A percentile compares a stretch with the other conserved stretches of the same genome.
Evolutionary conservation across 2,797 vertebrate genomes (phyloP).

Genomic region (Simalia tracyae): DNA sequence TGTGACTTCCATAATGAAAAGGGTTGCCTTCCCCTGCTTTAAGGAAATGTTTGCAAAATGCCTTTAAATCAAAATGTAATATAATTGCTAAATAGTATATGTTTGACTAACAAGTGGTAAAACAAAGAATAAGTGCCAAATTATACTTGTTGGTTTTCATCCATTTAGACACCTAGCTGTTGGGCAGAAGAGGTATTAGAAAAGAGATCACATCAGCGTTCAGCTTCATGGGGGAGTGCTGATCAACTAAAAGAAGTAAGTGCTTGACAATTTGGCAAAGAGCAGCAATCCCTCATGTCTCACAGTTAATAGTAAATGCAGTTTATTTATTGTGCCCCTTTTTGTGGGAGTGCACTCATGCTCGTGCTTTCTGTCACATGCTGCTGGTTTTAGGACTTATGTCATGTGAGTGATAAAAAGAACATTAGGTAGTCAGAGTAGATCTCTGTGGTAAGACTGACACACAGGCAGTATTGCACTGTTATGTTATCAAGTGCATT

Average conservation of each 20-base stretch:
- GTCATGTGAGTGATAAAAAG: background rate
- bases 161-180: slow-evolving; percentile 86
- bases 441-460: background rate
- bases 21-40: background rate
- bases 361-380: background rate
- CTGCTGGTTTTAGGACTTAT: background rate
- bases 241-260: slow-evolving; percentile 96
- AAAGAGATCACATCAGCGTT: slow-evolving; percentile 89
- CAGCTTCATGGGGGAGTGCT: slow-evolving; percentile 93
- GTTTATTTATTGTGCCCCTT: background rate
- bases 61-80: background rate
- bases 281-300: slow-evolving; percentile 14
- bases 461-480: background rate
- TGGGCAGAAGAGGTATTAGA: slow-evolving; percentile 90
- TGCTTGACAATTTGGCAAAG: slow-evolving; percentile 34
- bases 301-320: background rate
- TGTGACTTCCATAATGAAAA: background rate
- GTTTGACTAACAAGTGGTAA: background rate
- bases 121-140: background rate
- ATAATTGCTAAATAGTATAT: background rate
- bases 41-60: background rate
- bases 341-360: background rate
- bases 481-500: background rate
- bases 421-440: background rate
- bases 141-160: slow-evolving; percentile 38